Conservation (phyloP, 2,113 vertebrate genomes). For the Vombatus ursinus region DNA sequence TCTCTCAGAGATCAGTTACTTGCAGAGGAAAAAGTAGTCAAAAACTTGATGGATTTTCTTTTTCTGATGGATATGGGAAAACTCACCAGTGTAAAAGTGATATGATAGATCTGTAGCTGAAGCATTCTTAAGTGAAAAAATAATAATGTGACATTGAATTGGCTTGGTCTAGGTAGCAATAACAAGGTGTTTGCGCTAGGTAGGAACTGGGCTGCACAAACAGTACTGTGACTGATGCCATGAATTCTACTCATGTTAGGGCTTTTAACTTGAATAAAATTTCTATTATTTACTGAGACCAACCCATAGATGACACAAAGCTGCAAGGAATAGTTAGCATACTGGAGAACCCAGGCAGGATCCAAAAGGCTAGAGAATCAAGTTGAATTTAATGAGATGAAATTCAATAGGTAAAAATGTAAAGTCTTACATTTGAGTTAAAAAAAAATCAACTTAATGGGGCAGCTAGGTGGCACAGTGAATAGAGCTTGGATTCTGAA, state of each 20-base stretch:
- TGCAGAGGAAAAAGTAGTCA: constrained; percentile 57
- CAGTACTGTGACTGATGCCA: constrained; percentile 40
- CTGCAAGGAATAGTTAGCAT: not conserved
- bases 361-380: not conserved
- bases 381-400: not conserved
- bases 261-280: constrained; percentile 2
- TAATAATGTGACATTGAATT: not conserved
- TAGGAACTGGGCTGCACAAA: constrained; percentile 25
- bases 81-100: constrained; percentile 11
- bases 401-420: not conserved
- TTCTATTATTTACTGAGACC: not conserved
- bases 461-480: no score
- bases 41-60: constrained; percentile 63
- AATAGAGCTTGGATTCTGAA: no score
- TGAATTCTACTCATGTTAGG: constrained; percentile 21
- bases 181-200: constrained; percentile 38
- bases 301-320: not conserved
- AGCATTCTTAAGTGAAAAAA: constrained; percentile 40
- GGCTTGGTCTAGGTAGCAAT: constrained; percentile 31
- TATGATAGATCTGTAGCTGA: constrained; percentile 32
- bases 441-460: not conserved
- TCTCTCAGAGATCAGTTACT: constrained; percentile 68
- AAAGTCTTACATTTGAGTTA: not conserved
- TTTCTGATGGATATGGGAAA: constrained; percentile 46
- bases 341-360: not conserved